Percentiles rank a stretch among this genome's conserved stretches.
Conservation (phyloP, 2,113 vertebrate species). For the Ardeotis arabs region DNA sequence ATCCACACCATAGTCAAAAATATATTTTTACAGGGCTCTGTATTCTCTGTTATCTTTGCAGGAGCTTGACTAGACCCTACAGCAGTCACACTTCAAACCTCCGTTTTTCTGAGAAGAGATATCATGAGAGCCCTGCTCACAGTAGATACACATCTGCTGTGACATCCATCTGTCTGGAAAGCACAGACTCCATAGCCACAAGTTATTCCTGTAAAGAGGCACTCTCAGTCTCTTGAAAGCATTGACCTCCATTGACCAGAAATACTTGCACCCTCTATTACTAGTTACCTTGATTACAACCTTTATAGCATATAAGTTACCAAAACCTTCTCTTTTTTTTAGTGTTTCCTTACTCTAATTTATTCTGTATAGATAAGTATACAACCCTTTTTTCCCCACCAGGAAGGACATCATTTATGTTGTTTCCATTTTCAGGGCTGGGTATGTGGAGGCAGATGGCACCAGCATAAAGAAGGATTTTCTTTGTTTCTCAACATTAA, state of each 20-base stretch:
- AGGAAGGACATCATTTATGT: background rate
- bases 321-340: background rate
- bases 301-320: background rate
- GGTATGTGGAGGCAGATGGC: background rate
- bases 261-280: background rate
- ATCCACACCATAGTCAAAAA: background rate
- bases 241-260: background rate
- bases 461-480: background rate
- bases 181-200: background rate
- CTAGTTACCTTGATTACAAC: background rate
- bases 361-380: background rate
- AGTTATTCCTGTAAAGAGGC: background rate
- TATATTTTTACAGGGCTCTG: background rate
- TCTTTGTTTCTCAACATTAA: background rate
- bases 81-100: background rate
- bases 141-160: background rate
- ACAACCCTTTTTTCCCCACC: background rate
- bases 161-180: background rate
- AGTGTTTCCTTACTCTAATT: background rate
- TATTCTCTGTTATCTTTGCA: background rate
- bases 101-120: background rate
- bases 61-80: background rate
- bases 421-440: background rate
- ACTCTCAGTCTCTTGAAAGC: background rate
- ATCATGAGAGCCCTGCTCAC: accelerated